Evolutionary conservation across 2,113 vertebrate genomes (phyloP).

Genomic region (Perccottus glenii): DNA sequence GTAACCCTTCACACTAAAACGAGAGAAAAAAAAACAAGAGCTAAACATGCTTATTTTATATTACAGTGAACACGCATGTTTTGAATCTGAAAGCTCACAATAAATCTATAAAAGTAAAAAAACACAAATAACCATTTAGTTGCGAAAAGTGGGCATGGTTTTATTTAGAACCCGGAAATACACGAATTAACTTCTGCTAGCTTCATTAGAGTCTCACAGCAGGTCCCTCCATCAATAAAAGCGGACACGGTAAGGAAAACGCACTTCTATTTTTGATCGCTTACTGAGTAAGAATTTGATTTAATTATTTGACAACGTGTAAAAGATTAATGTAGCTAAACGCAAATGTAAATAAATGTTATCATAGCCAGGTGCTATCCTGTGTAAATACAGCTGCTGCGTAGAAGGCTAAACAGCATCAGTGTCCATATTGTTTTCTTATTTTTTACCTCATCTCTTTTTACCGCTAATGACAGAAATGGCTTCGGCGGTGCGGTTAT

Average conservation of each 20-base stretch:
- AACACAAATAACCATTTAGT: background rate
- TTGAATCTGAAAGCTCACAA: too few relatives aligned
- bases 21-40: background rate
- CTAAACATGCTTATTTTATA: too few relatives aligned
- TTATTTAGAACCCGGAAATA: constrained; percentile 44
- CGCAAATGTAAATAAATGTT: too few relatives aligned
- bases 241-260: constrained; percentile 52
- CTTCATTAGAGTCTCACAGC: constrained; percentile 24
- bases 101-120: too few relatives aligned
- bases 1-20: constrained; percentile 39
- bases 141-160: background rate
- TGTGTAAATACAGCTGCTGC: background rate
- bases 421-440: background rate
- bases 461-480: constrained; percentile 49
- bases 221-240: constrained; percentile 26
- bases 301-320: background rate
- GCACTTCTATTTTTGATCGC: background rate
- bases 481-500: constrained; percentile 46
- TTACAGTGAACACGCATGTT: too few relatives aligned
- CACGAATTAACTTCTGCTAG: fast-evolving
- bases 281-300: background rate
- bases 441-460: background rate
- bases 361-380: background rate
- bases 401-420: background rate
- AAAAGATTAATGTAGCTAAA: background rate